Evolutionary conservation across 2,888 invertebrate species (phyloP), one percentile per base, ranked within the genome.

Genomic region (Strigamia transsilvanica): DNA sequence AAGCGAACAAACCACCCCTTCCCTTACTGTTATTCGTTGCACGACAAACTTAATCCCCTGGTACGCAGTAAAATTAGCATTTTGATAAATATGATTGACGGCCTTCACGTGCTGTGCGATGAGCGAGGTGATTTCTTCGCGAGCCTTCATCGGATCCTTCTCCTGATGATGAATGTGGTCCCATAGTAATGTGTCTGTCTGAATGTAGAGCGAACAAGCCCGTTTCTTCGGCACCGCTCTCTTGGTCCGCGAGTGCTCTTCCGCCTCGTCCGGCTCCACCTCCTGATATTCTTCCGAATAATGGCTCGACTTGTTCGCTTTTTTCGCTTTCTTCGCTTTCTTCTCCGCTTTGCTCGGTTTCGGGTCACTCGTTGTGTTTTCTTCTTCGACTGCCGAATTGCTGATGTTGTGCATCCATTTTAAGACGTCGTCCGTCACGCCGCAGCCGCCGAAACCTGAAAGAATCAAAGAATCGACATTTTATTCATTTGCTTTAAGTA

Each of bases 51-150:
- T 95, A 86, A 98, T 96, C 87, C 97, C 96, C 84, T 96, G 93
- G 88, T 98, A 96, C 56, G 98, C 99, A 88, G 96, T 95, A 89
- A 98, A 98, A 89, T 93, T 94, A 78, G 97, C 98, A 88, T 95
- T 94, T 85, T 96, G 92, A 90, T 98, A 98, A 88, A 98, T 98
- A 88, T 95, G 96, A 91, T 98, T 98, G 87, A 98, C 97, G 85
- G 98, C 98, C 86, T 97, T 98, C 86, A 99, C 98, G 89, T 99
- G 99, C 89, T 97, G 98, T 83, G 98, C 97, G 89, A 99, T 98
- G 86, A 99, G 91, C 0, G 98, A 97, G 84, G 98, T 91, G 87
- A 99, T 99, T 90, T 99, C 99, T 88, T 99, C 98, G 83, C 95
- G 91, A 1, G 98, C 98, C 89, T 98, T 97, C 89, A 94, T 94